Evolutionary conservation across 2,797 vertebrate genomes (phyloP), one percentile per base, ranked within the genome.

Genomic region (Hippocampus kuda): DNA sequence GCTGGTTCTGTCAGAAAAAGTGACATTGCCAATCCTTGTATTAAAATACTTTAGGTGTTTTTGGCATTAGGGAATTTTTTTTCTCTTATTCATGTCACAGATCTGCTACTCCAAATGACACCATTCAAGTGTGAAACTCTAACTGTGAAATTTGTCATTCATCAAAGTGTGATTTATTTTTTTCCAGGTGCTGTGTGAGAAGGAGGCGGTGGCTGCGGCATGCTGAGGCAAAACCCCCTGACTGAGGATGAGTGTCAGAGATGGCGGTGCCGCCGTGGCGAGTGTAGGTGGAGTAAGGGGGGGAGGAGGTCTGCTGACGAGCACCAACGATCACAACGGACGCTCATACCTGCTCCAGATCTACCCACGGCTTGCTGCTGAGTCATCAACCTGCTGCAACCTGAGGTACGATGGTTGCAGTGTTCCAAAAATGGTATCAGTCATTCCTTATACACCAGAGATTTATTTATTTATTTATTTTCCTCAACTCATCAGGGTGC

Each of bases 241-340:
- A 79, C 89, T 89, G 94, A 99, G 91, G 88, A 99, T 99, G 97
- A 99, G 93, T 96, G 90, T 92, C 86, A 91, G 90, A 87, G 94
- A 94, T 92, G 92, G 89, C 74, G 91, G 85, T 86, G 88, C 85
- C 85, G 85, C 83, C 65, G 80, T 81, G 86, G 87, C 85, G 71
- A 86, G 76, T 13, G 79, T 82, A 72, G 85, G 85, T 30, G 86
- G 84, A 78, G 87, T 79, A 82, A 84, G 75, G 18, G 84, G 77
- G 24, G 84, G 83, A 71, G 86, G 81, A 72, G 80, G 89, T 69
- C 85, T 90, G 85, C 82, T 87, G 75, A 83, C 87, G 87, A 89
- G 84, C 88, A 86, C 85, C 70, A 89, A 88, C 67, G 91, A 93
- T 79, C 81, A 88, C 30, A 92, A 94, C 75, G 90, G 90, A 75